Conservation (phyloP, 2,797 vertebrate genomes). For the Lagodon rhomboides region DNA sequence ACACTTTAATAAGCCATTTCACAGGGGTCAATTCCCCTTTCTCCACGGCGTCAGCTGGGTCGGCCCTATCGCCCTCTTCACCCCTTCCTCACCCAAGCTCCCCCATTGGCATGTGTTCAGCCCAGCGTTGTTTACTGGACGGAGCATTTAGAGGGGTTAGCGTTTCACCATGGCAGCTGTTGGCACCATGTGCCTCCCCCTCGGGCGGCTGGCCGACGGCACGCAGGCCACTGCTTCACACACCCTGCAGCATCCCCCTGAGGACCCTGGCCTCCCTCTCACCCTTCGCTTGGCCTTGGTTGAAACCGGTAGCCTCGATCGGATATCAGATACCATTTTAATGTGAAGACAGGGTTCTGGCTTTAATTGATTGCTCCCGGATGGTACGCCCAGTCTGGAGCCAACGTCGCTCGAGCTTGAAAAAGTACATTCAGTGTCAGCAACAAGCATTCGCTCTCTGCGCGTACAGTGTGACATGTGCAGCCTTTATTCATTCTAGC, state of each 20-base stretch:
- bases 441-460: constrained; percentile 15
- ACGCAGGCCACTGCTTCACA: constrained; percentile 81
- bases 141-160: constrained; percentile 82
- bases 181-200: constrained; percentile 83
- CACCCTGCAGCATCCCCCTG: constrained; percentile 76
- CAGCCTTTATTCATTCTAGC: constrained; percentile 33
- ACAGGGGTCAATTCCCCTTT: constrained; percentile 83
- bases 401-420: constrained; percentile 10
- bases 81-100: constrained; percentile 71
- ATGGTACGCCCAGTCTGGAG: constrained; percentile 22
- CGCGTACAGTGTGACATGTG: neutral
- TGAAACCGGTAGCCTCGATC: constrained; percentile 68
- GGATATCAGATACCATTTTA: constrained; percentile 72
- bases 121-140: constrained; percentile 80
- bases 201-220: constrained; percentile 79
- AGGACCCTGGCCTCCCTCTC: constrained; percentile 62
- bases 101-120: constrained; percentile 81
- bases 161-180: constrained; percentile 86
- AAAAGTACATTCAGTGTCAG: constrained; percentile 25
- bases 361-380: constrained; percentile 65
- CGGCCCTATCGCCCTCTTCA: constrained; percentile 71
- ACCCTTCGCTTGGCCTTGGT: constrained; percentile 64
- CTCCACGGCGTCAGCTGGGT: constrained; percentile 84
- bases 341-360: constrained; percentile 67
- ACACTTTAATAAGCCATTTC: constrained; percentile 84